These are phyloP conservation scores for Drosophila antonietae DNA, from an alignment of 2,888 invertebrate genomes.

Conservation along the genomic window DNA sequence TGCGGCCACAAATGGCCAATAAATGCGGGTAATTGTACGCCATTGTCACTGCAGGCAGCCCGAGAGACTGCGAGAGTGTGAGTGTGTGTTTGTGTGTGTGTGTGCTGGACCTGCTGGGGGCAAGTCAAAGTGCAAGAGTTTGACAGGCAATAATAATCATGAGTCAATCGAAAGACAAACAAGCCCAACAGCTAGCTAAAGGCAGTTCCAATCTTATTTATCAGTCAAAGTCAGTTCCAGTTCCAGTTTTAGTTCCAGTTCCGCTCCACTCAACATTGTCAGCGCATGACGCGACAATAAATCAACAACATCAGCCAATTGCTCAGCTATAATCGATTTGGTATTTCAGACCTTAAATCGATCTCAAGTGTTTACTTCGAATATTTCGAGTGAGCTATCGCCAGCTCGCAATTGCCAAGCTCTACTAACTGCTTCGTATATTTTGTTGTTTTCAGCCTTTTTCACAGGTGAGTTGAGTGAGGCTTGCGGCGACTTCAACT, in stretches of 20 bases:
- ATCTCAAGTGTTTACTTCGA: slow-evolving; percentile 58
- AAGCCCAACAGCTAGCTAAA: slow-evolving; percentile 25
- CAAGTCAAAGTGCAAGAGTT: slow-evolving; percentile 79
- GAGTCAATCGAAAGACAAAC: slow-evolving; percentile 41
- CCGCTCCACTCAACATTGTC: slow-evolving; percentile 49
- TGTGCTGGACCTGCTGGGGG: slow-evolving; percentile 44
- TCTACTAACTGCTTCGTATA: slow-evolving; percentile 12
- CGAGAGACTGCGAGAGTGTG: neutral
- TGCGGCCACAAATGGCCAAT: slow-evolving; percentile 53
- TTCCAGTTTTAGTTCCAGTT: slow-evolving; percentile 39
- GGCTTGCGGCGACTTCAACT: slow-evolving; percentile 46
- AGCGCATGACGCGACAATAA: slow-evolving; percentile 63
- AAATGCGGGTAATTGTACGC: slow-evolving; percentile 68
- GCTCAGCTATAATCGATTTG: slow-evolving; percentile 59
- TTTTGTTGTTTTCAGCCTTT: slow-evolving; percentile 35
- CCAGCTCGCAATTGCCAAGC: slow-evolving; percentile 10
- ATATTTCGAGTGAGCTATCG: slow-evolving; percentile 24
- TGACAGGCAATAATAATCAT: slow-evolving; percentile 42
- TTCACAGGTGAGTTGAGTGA: slow-evolving; percentile 75
- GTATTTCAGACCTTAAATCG: slow-evolving; percentile 60
- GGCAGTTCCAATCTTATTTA: slow-evolving; percentile 14
- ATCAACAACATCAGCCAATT: slow-evolving; percentile 49
- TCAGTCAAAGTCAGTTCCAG: slow-evolving; percentile 14
- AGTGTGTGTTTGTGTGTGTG: neutral
- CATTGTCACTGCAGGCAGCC: slow-evolving; percentile 55